Conservation (phyloP, 2,113 vertebrate species). For the Stegostoma tigrinum region DNA sequence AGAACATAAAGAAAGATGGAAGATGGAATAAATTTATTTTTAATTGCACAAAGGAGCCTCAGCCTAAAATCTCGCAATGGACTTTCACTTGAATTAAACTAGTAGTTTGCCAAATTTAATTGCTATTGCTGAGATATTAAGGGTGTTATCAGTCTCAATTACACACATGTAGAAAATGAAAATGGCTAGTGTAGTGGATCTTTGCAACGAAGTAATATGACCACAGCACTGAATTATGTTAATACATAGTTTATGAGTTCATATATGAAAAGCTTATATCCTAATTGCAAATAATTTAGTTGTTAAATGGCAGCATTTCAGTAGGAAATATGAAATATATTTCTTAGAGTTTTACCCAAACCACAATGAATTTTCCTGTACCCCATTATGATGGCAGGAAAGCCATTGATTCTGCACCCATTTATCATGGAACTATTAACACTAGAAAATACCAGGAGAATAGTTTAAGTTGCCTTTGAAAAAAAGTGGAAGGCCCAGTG, state of each 20-base stretch:
- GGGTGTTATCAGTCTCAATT: not conserved
- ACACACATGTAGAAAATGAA: not conserved
- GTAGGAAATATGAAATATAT: not conserved
- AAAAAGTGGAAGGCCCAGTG: not conserved
- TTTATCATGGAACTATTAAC: not conserved
- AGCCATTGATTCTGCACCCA: not conserved
- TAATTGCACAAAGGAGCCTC: not conserved
- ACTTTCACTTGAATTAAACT: not conserved
- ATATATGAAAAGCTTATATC: not conserved
- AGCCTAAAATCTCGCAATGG: not conserved
- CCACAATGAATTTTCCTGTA: not conserved
- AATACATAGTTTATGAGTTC: constrained; percentile 17
- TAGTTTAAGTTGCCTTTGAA: not conserved
- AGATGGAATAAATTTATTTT: not conserved
- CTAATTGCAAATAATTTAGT: not conserved
- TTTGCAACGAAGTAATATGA: not conserved
- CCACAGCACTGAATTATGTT: not conserved
- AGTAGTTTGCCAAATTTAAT: not conserved
- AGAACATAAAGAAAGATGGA: not conserved
- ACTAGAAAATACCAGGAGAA: not conserved
- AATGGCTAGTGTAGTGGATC: not conserved
- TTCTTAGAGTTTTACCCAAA: not conserved
- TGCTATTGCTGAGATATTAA: not conserved
- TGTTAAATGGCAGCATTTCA: not conserved
- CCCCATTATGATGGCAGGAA: not conserved